Evolutionary conservation across 2,797 vertebrate species (phyloP), one percentile per base, ranked within the genome.

Genomic region (Eulemur rubriventer): DNA sequence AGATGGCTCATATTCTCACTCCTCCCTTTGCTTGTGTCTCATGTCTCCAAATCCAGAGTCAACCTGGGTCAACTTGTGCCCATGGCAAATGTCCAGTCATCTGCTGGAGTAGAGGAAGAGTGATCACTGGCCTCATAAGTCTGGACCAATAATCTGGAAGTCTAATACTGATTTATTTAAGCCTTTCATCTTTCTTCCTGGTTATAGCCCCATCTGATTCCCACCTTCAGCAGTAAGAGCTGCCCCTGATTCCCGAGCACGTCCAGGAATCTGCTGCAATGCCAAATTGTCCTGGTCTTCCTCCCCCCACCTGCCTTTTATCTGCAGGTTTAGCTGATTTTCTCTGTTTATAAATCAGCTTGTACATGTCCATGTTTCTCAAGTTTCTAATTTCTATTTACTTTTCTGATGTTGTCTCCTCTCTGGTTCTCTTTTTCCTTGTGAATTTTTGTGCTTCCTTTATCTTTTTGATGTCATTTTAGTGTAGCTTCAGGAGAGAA

Each of bases 231-330:
- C 35, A 57, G 14, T 33, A 35, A 50, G 70, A 17, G 14, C 7
- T 38, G 65, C 26, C 24, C 73, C 48, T 33, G 20, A 46, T 41
- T 52, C 20, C 8, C 6, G 38, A 30, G 7, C 26, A 18, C 2
- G 28, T 28, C 18, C 43, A 38, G 35, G 30, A 69, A n/a, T 73
- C 12, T 41, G 4, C 43, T 7, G 2, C 0, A 1, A 4, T 17
- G 17, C 24, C 18, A 33, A 1, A 11, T 30, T 3, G 0, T 90
- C 59, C 55, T 84, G 7, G 1, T 24, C 57, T 61, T n/a, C 10
- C 18, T 22, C 20, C 17, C 18, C 12, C 3, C 1, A 2, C 1
- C 9, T 63, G 35, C 12, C n/a, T 48, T 48, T 6, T 6, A 43
- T 82, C 75, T 43, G 5, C 11, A 33, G 43, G 18, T 22, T 85